These are phyloP conservation scores for Bombus pascuorum DNA, from an alignment of 1,140 invertebrate species.

Conservation along the genomic window DNA sequence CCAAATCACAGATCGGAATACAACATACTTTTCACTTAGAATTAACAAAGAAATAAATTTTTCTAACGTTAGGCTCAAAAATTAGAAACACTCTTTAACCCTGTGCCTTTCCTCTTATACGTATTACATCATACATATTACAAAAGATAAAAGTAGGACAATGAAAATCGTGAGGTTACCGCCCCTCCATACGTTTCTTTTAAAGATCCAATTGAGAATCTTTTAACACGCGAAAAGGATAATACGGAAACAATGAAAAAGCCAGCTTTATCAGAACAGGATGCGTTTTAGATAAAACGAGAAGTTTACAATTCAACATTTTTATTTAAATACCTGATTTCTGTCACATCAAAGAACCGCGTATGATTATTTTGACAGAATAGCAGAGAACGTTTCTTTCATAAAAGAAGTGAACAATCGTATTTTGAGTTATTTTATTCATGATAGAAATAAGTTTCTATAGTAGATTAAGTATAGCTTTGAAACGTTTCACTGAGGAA, in stretches of 20 bases:
- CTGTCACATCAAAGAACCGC: not conserved
- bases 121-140: not conserved
- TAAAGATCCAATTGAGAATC: not conserved
- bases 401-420: no score
- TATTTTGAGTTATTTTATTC: not conserved
- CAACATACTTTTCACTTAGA: not conserved
- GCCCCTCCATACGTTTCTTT: not conserved
- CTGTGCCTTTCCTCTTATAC: not conserved
- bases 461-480: not conserved
- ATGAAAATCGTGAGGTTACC: slow-evolving; percentile 42
- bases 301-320: not conserved
- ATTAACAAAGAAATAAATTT: not conserved
- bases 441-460: not conserved
- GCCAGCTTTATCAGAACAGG: slow-evolving; percentile 31
- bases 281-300: slow-evolving; percentile 16
- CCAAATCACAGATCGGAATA: no score
- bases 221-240: not conserved
- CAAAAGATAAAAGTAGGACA: slow-evolving; percentile 22
- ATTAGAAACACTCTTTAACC: not conserved
- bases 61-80: not conserved
- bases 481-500: no score
- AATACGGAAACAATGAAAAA: not conserved
- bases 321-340: not conserved
- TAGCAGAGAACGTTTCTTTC: not conserved
- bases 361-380: not conserved